Base-by-base conservation (phyloP, 2,888 invertebrate species). In the Agrilus mali region DNA sequence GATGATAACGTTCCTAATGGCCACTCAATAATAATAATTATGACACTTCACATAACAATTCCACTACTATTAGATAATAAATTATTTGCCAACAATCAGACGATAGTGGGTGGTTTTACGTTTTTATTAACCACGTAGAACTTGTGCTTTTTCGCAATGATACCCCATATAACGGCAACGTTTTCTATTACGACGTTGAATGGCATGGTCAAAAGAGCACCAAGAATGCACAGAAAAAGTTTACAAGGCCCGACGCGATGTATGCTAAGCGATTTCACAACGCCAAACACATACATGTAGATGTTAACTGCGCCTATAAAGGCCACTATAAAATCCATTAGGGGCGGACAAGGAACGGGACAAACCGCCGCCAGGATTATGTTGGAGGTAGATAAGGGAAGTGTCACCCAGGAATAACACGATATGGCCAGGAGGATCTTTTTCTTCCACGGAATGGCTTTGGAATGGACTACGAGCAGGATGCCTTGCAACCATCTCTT, bases 231-330 rank as follows among this genome's bases (percentile, higher is more conserved):
- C 44, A 89, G 68, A 45, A 81, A 60, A 62, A 90, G 89, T 62
- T 82, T 79, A 34, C 82, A 60, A 47, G 86, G 68, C 10, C 94
- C 93, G 63, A 87, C 85, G 58, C 90, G 80, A 65, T 88, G 83
- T 32, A 92, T 70, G 16, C 90, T 88, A 63, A 96, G 95, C 43
- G 94, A 94, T 66, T 94, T 95, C 41, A 94, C 78, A n/a, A 94
- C 94, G 49, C 96, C 96, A 68, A 94, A 96, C 49, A 95, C 80
- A 65, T 95, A 96, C 94, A 96, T 95, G 66, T 96, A 96, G 60
- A 94, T 86, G 66, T 88, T 94, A 45, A 94, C 86, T 47, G 89
- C 93, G 49, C 86, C 94, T 56, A 90, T 86, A 61, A 93, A 94
- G 43, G 88, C 86, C 68, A 90, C 89, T 22, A 88, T 61, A 55